These are phyloP conservation scores for Drosophila bocki DNA, from an alignment of 1,140 invertebrate species.

Conservation along the genomic window DNA sequence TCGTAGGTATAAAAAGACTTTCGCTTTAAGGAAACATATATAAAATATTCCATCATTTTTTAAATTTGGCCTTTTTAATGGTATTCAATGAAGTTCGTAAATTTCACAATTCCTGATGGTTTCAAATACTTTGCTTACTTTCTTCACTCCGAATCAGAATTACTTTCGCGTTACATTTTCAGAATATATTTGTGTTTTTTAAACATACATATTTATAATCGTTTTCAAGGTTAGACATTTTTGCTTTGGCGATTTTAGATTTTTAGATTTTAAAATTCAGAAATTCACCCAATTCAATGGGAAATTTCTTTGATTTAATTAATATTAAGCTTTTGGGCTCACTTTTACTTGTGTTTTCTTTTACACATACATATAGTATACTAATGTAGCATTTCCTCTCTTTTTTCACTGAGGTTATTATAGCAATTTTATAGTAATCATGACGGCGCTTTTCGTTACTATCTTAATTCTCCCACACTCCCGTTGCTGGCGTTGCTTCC, in stretches of 20 bases:
- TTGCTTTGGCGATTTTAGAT: neutral
- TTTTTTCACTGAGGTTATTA: slow-evolving; percentile 15
- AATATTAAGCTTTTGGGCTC: too few species aligned
- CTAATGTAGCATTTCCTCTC: slow-evolving; percentile 6
- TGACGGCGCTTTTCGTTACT: slow-evolving; percentile 2
- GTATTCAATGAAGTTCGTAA: neutral
- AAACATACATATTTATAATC: neutral
- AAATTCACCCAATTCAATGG: neutral
- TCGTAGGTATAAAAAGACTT: slow-evolving; percentile 44
- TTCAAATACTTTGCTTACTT: neutral
- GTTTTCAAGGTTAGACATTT: neutral
- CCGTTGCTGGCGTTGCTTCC: slow-evolving; percentile 4
- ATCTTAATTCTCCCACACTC: slow-evolving; percentile 25
- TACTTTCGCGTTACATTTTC: slow-evolving; percentile 1
- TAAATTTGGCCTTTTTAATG: slow-evolving; percentile 4
- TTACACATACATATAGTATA: neutral
- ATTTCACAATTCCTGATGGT: neutral
- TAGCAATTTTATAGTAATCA: slow-evolving; percentile 28
- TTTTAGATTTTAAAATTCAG: neutral
- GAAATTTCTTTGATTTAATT: too few species aligned
- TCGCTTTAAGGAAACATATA: slow-evolving; percentile 55
- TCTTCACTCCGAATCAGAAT: neutral
- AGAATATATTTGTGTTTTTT: neutral
- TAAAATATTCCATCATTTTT: slow-evolving; percentile 71
- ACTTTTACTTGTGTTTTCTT: neutral